Evolutionary conservation across 2,888 invertebrate species (phyloP), one percentile per base, ranked within the genome.

Genomic region (Kuschelorhynchus macadamiae): DNA sequence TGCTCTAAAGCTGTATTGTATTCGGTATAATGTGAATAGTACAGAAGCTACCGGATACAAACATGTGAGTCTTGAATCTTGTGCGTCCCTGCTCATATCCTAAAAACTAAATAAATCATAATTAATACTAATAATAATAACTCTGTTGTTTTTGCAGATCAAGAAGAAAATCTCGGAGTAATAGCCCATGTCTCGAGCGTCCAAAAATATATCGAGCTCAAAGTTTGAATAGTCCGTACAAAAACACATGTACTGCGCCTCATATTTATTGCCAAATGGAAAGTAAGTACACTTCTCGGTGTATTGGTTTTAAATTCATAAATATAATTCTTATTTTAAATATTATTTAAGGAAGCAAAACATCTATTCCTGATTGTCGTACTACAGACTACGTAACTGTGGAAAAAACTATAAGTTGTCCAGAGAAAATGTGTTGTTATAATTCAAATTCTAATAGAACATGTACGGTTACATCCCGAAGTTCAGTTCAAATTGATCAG

Each of bases 341-440:
- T n/a, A n/a, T 14, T 47, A 30, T 50, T 50, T 16, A 17, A 33
- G 50, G 30, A 16, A 50, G 36, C 16, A 12, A 36, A 39, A 61
- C 12, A 18, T 12, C 16, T 14, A 21, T 9, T 49, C 47, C 60
- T 4, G 18, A 5, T 5, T 39, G n/a, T 21, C 17, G 20, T 9
- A 16, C 5, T 7, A n/a, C 52, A n/a, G 41, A 55, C 16, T 59
- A 52, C 12, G 42, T 63, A 30, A 67, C 64, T 42, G 46, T 73
- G 12, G 73, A 70, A 56, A 73, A 73, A 61, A 60, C 70, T 0
- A 47, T 61, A n/a, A 73, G 73, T 36, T 72, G 72, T 60, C 73
- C 73, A 9, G 70, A 50, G 14, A 64, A 66, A 47, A 71, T 70
- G 50, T 70, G 62, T 21, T 42, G 36, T n/a, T 39, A 57, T 21